A percentile compares a stretch with the other conserved stretches of the same genome.
Evolutionary conservation across 2,888 invertebrate species (phyloP).

Genomic region (Drosophila merina): DNA sequence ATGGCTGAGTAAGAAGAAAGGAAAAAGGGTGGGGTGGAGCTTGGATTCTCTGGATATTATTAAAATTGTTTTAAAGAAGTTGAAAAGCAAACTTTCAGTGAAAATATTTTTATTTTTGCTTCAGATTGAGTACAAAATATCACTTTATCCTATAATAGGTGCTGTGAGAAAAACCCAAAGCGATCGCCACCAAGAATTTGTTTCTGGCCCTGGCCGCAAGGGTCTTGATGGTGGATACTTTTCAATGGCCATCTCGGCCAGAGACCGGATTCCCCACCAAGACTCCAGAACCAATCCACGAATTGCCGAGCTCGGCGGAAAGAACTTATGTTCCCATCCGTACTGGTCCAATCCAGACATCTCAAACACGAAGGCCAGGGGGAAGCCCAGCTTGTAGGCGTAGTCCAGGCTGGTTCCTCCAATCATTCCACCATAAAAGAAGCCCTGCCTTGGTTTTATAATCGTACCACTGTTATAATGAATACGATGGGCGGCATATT

Average conservation of each 20-base stretch:
- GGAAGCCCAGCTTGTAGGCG: constrained; percentile 85
- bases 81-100: too few species aligned
- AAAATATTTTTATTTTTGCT: too few species aligned
- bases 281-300: constrained; percentile 86
- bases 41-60: constrained; percentile 6
- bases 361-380: constrained; percentile 87
- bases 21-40: background rate
- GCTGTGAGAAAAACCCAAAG: background rate
- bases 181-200: background rate
- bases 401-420: constrained; percentile 90
- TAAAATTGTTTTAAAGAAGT: constrained; percentile 10
- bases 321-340: constrained; percentile 69
- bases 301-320: constrained; percentile 85
- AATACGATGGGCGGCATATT: constrained; percentile 23
- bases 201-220: background rate
- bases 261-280: constrained; percentile 84
- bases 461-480: constrained; percentile 64
- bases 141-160: too few species aligned
- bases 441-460: constrained; percentile 78
- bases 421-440: constrained; percentile 79
- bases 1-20: background rate
- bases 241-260: constrained; percentile 73
- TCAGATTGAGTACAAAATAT: too few species aligned
- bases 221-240: constrained; percentile 46
- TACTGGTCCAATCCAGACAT: constrained; percentile 85